Base-by-base conservation (phyloP, 2,797 vertebrate species). In the Lateolabrax maculatus region DNA sequence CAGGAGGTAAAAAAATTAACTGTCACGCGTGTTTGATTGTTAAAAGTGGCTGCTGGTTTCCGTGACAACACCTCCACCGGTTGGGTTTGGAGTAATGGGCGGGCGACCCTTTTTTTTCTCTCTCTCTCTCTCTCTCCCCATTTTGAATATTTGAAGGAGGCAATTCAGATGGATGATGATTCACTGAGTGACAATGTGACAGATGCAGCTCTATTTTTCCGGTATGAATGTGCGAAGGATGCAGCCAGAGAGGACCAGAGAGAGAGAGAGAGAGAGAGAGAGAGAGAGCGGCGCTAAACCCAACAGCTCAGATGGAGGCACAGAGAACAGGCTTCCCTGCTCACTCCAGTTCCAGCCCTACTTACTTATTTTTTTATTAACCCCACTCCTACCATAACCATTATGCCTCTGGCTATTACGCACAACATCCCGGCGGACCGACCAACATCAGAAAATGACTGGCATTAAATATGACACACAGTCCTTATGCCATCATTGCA, bases 401-500 rank as follows among this genome's bases (percentile, higher is more conserved):
- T 89, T 79, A 87, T n/a, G 61, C 84, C 81, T 83, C 71, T 25
- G 81, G 85, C 81, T 80, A 73, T 89, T 85, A 84, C 48, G 9
- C 67, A 46, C 75, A 84, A 56, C 82, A 78, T 85, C 88, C 71
- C 85, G 46, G 69, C 25, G 39, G 77, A 72, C 73, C 9, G 16
- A 79, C 82, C 84, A 69, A 74, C 66, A 61, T 81, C 89, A 81
- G 86, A 65, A 91, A 92, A 90, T 89, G 87, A 88, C 87, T 73
- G 84, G 61, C 88, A 91, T 91, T 91, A 90, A 90, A 91, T 83
- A 85, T 91, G 89, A 90, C 90, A 88, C 75, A 71, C 78, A 37
- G 82, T 86, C 64, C 79, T 90, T 81, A 72, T 52, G 71, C 79
- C 84, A 72, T 87, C 85, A 74, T 70, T 66, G 77, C 67, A 84